phyloP scores from a whole-genome alignment of 2,888 invertebrate species.

The Vannuccia rotundouncinata region DNA sequence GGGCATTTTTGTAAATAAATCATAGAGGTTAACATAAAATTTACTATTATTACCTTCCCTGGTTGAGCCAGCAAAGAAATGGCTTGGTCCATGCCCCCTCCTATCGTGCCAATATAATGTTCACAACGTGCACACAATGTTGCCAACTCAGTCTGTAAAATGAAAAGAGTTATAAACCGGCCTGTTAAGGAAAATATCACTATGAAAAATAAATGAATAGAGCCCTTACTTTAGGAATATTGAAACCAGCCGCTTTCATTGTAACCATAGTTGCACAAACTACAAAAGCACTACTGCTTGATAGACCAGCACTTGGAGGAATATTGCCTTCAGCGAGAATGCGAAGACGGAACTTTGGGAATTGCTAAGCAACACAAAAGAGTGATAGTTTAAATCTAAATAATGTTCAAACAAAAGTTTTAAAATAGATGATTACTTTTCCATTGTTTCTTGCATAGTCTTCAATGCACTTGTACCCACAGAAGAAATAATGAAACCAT shows the following conservation, averaged over 20 bases:
- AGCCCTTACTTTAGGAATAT: conserved; percentile 35
- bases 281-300: conserved; percentile 93
- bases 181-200: background rate
- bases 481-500: conserved; percentile 35
- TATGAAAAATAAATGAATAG: background rate
- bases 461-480: conserved; percentile 33
- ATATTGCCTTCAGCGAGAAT: conserved; percentile 76
- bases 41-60: conserved; percentile 56
- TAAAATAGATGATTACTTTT: background rate
- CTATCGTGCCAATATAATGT: conserved; percentile 88
- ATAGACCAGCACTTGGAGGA: conserved; percentile 85
- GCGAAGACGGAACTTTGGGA: conserved; percentile 57
- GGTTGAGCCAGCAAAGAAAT: conserved; percentile 78
- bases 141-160: conserved; percentile 65
- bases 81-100: conserved; percentile 99
- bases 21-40: too few relatives aligned
- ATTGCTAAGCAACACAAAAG: background rate
- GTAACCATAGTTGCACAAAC: conserved; percentile 80
- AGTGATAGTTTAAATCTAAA: background rate
- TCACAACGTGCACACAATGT: conserved; percentile 81
- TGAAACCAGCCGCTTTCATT: conserved; percentile 48
- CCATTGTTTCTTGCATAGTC: conserved; percentile 14
- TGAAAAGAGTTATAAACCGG: background rate
- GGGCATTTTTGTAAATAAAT: too few relatives aligned
- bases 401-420: background rate